Evolutionary conservation across 2,888 invertebrate species (phyloP), one percentile per base, ranked within the genome.

Genomic region (Hirtodrosophila trivittata): DNA sequence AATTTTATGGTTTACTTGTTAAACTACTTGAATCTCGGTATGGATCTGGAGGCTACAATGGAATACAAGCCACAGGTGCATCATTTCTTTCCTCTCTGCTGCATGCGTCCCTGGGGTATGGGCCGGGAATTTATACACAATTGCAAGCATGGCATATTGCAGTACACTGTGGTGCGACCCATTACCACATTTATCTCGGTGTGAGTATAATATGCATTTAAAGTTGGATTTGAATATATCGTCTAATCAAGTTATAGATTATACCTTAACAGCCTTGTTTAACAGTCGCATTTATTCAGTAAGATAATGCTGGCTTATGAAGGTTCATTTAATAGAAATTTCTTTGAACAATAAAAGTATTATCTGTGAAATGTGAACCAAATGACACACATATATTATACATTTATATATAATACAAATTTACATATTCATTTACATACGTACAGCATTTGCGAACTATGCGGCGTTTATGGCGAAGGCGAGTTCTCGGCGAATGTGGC

Each of bases 1-100:
- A 98, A 98, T 92, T 98, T 98, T 89, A 97, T 98, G 97, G 96
- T 95, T 87, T 98, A 96, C 90, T 92, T 98, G 76, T 92, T 98
- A 63, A 97, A 97, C 89, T 98, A 97, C 91, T 92, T 98, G 54
- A 95, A 96, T 91, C 94, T 95, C 85, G 96, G 95, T 88, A 95
- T 95, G 92, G 96, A 97, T 89, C 91, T 98, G 69, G 97, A 97
- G 89, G 95, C 94, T 1, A 93, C 94, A 59, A 92, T 97, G 83
- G 95, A 95, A 86, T 92, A 94, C 37, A 96, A 96, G 86, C 95
- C 96, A 10, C 97, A 96, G 91, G 95, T 91, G 39, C 93, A 95
- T 81, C 98, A 98, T 88, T 93, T 97, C 88, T 97, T 97, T 89
- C 98, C 98, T 0, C 91, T 98, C 57, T 98, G 98, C 89, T 98